Base-by-base conservation (phyloP, 2,888 invertebrate genomes). In the Herminia tarsipennalis region DNA sequence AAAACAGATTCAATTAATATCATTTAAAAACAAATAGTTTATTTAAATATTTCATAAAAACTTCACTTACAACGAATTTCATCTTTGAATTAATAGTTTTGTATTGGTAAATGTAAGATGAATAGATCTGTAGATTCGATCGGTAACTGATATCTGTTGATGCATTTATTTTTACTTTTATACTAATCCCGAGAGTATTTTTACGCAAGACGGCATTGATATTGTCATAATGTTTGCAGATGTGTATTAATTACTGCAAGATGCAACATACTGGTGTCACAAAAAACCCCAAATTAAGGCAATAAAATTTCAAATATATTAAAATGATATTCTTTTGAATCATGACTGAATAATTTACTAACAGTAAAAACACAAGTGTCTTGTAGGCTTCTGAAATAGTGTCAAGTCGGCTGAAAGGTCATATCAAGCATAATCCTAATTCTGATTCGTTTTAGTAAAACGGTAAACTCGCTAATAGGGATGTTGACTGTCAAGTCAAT, bases 121-220 rank as follows among this genome's bases (percentile, higher is more conserved):
- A 14, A 13, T 25, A 20, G 18, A 28, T 30, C 37, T 52, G 55
- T 44, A 59, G 62, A 63, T 56, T 57, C 56, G 43, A 55, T 39
- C 29, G 1, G 5, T 28, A 16, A 27, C 8, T 42, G 34, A 25
- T 78, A 60, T 57, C 56, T 62, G 37, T 54, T 41, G 39, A 42
- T 42, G 61, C 53, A 29, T 13, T 37, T 46, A 57, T 71, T 65
- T 64, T 57, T 49, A 59, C 70, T 78, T 79, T 74, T 81, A 81
- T 81, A 81, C 73, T 43, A 53, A 54, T 64, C 55, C 52, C 57
- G 50, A 53, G 53, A 60, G 46, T 49, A 44, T 46, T 45, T 73
- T 81, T 81, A 66, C 76, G 81, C 64, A 87, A 76, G 39, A 65
- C 56, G 73, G 74, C 88, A 73, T 78, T 77, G 80, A 72, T 78